Evolutionary conservation across 2,888 invertebrate genomes (phyloP).

Genomic region (Melipona bicolor): DNA sequence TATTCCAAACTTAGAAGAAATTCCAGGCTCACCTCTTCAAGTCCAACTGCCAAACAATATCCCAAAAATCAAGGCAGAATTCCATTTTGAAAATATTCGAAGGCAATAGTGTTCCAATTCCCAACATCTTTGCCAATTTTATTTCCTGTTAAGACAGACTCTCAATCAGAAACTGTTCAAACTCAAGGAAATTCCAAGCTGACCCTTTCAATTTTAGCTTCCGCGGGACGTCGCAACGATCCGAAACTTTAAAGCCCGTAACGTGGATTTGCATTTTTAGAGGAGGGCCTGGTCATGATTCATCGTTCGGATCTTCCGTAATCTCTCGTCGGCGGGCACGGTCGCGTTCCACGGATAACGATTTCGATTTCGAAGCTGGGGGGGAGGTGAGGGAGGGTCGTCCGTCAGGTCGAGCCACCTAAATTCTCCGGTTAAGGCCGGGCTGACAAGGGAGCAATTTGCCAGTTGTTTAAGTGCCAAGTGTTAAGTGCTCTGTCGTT

Average conservation of each 20-base stretch:
- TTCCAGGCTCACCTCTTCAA: too few relatives aligned
- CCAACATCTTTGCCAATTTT: background rate
- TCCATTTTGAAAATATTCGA: too few relatives aligned
- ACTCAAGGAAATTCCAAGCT: background rate
- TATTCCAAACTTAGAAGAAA: too few relatives aligned
- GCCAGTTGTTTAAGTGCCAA: conserved; percentile 84
- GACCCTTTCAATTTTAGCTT: background rate
- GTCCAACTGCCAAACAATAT: too few relatives aligned
- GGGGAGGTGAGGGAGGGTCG: conserved; percentile 44
- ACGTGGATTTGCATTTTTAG: background rate
- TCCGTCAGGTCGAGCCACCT: conserved; percentile 77
- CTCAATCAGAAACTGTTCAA: too few relatives aligned
- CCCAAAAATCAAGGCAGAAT: too few relatives aligned
- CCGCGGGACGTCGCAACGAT: background rate
- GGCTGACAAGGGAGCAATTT: conserved; percentile 84
- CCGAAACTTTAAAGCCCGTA: background rate
- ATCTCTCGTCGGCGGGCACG: conserved; percentile 14
- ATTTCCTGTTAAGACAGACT: too few relatives aligned
- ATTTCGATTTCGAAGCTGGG: conserved; percentile 57
- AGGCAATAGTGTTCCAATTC: background rate
- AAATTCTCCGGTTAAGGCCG: conserved; percentile 80
- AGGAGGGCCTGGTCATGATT: background rate
- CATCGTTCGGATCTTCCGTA: background rate
- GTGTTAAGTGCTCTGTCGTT: conserved; percentile 84
- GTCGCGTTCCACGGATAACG: conserved; percentile 48